Base-by-base conservation (phyloP, 2,113 vertebrate species). In the Cygnus atratus region DNA sequence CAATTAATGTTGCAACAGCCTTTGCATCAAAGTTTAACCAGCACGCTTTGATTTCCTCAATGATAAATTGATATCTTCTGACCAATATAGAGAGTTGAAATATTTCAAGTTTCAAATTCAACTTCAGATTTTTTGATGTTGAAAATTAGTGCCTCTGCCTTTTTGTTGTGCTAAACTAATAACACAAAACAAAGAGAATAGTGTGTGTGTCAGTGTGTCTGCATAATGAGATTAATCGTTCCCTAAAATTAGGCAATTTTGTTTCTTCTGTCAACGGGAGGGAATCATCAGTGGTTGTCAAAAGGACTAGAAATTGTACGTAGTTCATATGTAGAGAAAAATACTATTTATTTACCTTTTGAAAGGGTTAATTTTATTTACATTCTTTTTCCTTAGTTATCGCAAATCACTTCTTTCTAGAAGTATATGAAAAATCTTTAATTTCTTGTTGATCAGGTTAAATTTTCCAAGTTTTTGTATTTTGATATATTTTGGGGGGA, bases 21-120 rank as follows among this genome's bases (percentile, higher is more conserved):
- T 94, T 88, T 92, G 80, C 65, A 88, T 93, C 93, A 94, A 83
- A 90, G 92, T 91, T 95, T 91, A 92, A 96, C 65, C 70, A 93
- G 70, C 92, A 58, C 44, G 63, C 93, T 97, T 97, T 96, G 44
- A 88, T 95, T 97, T 95, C 92, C 67, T 80, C 39, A 22, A 18
- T 93, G 73, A 95, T 91, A 68, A 95, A 91, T 85, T 48, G 80
- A 14, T 76, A 57, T 74, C 58, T 96, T 95, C 85, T 80, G 57
- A 84, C 71, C 28, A 75, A 10, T 67, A 19, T 11, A 50, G 92
- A 76, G 68, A 78, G 15, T 71, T 81, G 92, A 94, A 90, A 74
- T 97, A 84, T 44, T 96, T 95, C 9, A 31, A 1, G 11, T 88
- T 94, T 85, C 59, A 65, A 44, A 39, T 82, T 72, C 50, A 48